Evolutionary conservation across 2,888 invertebrate species (phyloP), one percentile per base, ranked within the genome.

Genomic region (Gymnoscelis rufifasciata): DNA sequence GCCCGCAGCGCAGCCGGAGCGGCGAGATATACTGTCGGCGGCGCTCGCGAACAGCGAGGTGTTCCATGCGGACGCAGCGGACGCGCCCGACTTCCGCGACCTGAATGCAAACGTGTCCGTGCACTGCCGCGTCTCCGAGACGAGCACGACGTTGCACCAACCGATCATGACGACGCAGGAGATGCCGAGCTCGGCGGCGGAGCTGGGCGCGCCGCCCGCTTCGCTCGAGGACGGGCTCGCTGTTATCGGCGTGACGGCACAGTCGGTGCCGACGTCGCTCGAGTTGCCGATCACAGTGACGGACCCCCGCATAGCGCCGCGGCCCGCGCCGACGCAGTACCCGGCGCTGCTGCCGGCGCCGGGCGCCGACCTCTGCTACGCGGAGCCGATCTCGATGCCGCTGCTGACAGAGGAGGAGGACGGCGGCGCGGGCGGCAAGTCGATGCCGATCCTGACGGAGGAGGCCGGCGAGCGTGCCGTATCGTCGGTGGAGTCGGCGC

Each of bases 131-230:
- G 93, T 94, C 0, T 90, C 92, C 2, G 95, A 94, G 73, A 95
- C 95, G 0, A 94, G 93, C 57, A 88, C 93, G 3, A 91, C 92
- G 7, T 83, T 94, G 10, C 91, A 94, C 66, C 94, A 93, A 73
- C 93, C 95, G 0, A 95, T 95, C 41, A 95, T 95, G 95, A 93
- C 95, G 1, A 93, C 95, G 0, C 78, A 93, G 15, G 95, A 95
- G 74, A 90, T 93, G 14, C 94, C 94, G 3, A 88, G 89, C 27
- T 91, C 81, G 52, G 75, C 56, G n/a, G 60, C 61, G 12, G 80
- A 76, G 56, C 78, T 19, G 19, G 19, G 76, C 12, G 52, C 75
- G 1, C 77, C 12, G 52, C 68, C 78, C n/a, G 59, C 77, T 3
- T 77, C 70, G 60, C 65, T 91, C 48, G 90, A 91, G 35, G 90